Conservation (phyloP, 2,888 invertebrate genomes). For the Ctena decussata region DNA sequence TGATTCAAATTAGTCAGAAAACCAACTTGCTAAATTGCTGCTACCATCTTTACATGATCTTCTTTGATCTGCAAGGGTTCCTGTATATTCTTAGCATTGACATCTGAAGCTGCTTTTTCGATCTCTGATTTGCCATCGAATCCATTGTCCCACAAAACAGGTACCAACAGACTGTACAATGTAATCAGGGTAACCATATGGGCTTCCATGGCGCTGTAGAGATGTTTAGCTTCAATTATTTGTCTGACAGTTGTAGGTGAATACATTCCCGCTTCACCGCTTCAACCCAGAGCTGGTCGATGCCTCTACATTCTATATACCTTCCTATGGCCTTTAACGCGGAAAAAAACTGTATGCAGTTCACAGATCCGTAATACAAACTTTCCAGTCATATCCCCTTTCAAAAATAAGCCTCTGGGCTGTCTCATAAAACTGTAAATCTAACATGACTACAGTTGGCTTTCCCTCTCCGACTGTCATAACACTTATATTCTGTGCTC, state of each 20-base stretch:
- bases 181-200: conserved; percentile 11
- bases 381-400: background rate
- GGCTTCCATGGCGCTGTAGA: background rate
- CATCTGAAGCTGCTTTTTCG: background rate
- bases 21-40: background rate
- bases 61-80: background rate
- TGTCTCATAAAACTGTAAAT: background rate
- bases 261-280: conserved; percentile 14
- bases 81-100: background rate
- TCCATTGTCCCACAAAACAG: conserved; percentile 1
- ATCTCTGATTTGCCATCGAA: background rate
- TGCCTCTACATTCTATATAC: conserved; percentile 10
- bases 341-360: background rate
- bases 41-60: background rate
- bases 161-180: conserved; percentile 3
- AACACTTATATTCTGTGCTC: conserved; percentile 1
- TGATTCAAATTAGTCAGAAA: background rate
- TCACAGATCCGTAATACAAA: background rate
- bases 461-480: background rate
- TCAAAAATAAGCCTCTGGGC: background rate
- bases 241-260: conserved; percentile 5
- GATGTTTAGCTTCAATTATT: background rate
- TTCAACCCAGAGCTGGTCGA: conserved; percentile 13
- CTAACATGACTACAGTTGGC: background rate
- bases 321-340: conserved; percentile 1